Conservation (phyloP, 2,888 invertebrate genomes). For the Rhamnusium bicolor region DNA sequence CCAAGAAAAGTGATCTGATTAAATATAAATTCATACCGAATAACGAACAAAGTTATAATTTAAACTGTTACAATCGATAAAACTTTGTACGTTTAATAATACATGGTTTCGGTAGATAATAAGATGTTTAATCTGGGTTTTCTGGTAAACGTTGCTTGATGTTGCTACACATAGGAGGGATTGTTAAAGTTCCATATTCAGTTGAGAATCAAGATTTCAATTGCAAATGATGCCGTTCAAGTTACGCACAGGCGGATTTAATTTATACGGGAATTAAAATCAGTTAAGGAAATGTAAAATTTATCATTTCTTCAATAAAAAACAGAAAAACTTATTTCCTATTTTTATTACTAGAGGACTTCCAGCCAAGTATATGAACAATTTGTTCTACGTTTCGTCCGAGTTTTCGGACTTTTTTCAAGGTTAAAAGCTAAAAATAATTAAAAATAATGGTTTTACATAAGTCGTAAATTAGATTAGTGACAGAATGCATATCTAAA, state of each 20-base stretch:
- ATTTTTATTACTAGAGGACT: too few species aligned
- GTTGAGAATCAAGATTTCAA: slow-evolving; percentile 22
- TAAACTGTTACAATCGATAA: neutral
- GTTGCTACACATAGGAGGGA: slow-evolving; percentile 5
- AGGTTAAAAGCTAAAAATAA: too few species aligned
- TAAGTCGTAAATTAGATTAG: too few species aligned
- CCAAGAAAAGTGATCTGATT: neutral
- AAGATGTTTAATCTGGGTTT: neutral
- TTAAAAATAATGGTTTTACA: too few species aligned
- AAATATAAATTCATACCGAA: neutral
- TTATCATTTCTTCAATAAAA: neutral
- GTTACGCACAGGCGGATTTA: slow-evolving; percentile 18
- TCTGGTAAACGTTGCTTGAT: neutral
- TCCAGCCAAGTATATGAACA: too few species aligned
- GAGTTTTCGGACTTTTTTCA: too few species aligned
- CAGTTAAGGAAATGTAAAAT: slow-evolving; percentile 34
- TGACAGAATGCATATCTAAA: too few species aligned
- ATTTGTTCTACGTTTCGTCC: too few species aligned
- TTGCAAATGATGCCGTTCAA: slow-evolving; percentile 23
- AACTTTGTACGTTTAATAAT: neutral
- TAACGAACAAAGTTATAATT: neutral
- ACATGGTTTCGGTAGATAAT: neutral
- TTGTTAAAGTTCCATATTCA: slow-evolving; percentile 28
- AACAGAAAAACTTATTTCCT: too few species aligned
- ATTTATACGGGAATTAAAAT: slow-evolving; percentile 24